Percentiles rank a stretch among this genome's conserved stretches.
These are phyloP conservation scores for Oncorhynchus clarkii DNA, from an alignment of 2,113 vertebrate species.

Conservation along the genomic window DNA sequence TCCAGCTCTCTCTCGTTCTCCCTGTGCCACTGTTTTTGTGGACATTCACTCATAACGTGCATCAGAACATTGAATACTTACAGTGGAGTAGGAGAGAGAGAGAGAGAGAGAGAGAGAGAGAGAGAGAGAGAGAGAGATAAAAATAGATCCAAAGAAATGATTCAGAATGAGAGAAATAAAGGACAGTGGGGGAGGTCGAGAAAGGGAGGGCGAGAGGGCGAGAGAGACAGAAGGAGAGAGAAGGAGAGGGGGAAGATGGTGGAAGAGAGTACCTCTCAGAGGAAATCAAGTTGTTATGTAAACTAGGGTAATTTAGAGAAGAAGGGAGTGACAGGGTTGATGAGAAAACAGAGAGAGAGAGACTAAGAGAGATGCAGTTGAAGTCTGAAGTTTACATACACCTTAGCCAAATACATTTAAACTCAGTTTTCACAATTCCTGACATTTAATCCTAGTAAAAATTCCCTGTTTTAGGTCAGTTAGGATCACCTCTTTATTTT, in stretches of 20 bases:
- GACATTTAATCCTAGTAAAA: too few species aligned
- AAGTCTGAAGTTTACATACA: background rate
- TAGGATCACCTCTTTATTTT: too few species aligned
- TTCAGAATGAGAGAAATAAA: constrained; percentile 69
- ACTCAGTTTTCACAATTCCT: too few species aligned
- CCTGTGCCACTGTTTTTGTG: constrained; percentile 48
- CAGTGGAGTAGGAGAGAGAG: constrained; percentile 30
- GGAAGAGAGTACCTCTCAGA: constrained; percentile 49
- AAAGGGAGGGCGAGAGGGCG: constrained; percentile 11
- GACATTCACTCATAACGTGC: constrained; percentile 61
- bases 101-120: constrained; percentile 19
- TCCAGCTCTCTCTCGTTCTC: constrained; percentile 36
- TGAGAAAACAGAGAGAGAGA: constrained; percentile 6
- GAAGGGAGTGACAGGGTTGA: constrained; percentile 31
- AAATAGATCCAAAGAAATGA: constrained; percentile 76
- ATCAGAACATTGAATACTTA: constrained; percentile 61
- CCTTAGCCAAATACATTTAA: background rate
- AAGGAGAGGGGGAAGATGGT: constrained; percentile 15
- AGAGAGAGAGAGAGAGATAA: constrained; percentile 51
- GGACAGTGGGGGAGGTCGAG: constrained; percentile 30
- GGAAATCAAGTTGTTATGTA: constrained; percentile 67
- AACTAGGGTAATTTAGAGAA: constrained; percentile 55
- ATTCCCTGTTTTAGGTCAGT: too few species aligned
- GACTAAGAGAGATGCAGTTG: background rate
- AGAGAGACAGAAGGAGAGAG: constrained; percentile 12